Percentiles rank a stretch among this genome's conserved stretches.
These are phyloP conservation scores for Operophtera brumata DNA, from an alignment of 2,888 invertebrate species.

Conservation along the genomic window DNA sequence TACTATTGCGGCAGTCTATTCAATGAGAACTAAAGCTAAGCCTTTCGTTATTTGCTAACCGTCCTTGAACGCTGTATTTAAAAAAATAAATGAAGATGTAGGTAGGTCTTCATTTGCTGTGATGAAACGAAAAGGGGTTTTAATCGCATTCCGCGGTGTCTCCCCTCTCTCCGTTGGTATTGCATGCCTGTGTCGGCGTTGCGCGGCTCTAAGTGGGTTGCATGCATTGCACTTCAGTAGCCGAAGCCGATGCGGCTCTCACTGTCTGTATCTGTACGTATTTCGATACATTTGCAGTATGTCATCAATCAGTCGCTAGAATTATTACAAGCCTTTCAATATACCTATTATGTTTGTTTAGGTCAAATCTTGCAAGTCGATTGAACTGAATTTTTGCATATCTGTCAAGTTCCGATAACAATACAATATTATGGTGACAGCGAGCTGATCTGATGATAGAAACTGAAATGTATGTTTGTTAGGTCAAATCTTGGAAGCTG, in stretches of 20 bases:
- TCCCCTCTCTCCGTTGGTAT: slow-evolving; percentile 47
- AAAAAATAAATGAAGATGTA: slow-evolving; percentile 43
- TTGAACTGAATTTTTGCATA: too few relatives aligned
- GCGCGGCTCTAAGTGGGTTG: slow-evolving; percentile 44
- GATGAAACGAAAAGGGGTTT: slow-evolving; percentile 61
- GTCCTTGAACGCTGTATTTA: slow-evolving; percentile 25
- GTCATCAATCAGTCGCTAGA: not conserved
- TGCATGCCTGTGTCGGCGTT: slow-evolving; percentile 47
- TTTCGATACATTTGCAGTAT: slow-evolving; percentile 2
- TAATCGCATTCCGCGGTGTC: slow-evolving; percentile 69
- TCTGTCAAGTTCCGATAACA: too few relatives aligned
- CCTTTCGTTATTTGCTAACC: slow-evolving; percentile 15
- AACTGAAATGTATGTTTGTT: too few relatives aligned
- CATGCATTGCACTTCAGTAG: slow-evolving; percentile 39
- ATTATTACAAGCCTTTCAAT: not conserved
- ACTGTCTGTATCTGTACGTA: slow-evolving; percentile 1
- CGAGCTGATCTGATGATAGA: too few relatives aligned
- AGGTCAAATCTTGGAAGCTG: too few relatives aligned
- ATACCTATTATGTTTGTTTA: too few relatives aligned
- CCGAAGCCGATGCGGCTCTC: slow-evolving; percentile 5
- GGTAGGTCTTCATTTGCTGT: slow-evolving; percentile 45
- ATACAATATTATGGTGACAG: too few relatives aligned
- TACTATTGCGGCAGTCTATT: not conserved
- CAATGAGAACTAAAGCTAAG: slow-evolving; percentile 1
- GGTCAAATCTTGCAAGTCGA: too few relatives aligned